Evolutionary conservation across 2,888 invertebrate species (phyloP).

Genomic region (Lasioglossum malachurum): DNA sequence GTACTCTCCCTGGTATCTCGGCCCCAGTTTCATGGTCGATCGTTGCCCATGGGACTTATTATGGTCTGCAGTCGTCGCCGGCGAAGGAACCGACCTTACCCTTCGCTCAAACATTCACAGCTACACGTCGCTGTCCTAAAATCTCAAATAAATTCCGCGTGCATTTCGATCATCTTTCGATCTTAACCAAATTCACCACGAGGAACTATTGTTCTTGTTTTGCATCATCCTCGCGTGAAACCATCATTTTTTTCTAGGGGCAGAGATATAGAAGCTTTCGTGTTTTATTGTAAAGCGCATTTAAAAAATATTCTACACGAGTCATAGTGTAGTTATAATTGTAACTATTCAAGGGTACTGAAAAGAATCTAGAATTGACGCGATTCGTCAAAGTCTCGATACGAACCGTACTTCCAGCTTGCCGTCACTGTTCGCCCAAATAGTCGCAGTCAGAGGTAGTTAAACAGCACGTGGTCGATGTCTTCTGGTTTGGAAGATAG

Average conservation of each 20-base stretch:
- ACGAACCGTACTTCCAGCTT: not conserved
- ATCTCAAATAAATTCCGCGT: not conserved
- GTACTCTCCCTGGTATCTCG: constrained; percentile 35
- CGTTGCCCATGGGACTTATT: constrained; percentile 40
- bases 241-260: not conserved
- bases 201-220: not conserved
- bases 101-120: not conserved
- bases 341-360: not conserved
- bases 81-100: constrained; percentile 5
- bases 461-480: not conserved
- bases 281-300: not conserved
- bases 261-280: not conserved
- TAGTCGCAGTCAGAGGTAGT: not conserved
- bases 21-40: constrained; percentile 16
- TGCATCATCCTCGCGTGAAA: not conserved
- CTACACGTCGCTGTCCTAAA: not conserved
- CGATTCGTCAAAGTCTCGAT: not conserved
- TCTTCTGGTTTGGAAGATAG: not conserved
- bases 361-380: not conserved
- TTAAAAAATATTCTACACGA: not conserved
- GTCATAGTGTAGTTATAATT: not conserved
- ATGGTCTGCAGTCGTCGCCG: constrained; percentile 36
- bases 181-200: not conserved
- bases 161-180: not conserved
- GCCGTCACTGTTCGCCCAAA: not conserved